These are phyloP conservation scores for Daphoenositta chrysoptera DNA, from an alignment of 2,113 vertebrate species.

Conservation along the genomic window DNA sequence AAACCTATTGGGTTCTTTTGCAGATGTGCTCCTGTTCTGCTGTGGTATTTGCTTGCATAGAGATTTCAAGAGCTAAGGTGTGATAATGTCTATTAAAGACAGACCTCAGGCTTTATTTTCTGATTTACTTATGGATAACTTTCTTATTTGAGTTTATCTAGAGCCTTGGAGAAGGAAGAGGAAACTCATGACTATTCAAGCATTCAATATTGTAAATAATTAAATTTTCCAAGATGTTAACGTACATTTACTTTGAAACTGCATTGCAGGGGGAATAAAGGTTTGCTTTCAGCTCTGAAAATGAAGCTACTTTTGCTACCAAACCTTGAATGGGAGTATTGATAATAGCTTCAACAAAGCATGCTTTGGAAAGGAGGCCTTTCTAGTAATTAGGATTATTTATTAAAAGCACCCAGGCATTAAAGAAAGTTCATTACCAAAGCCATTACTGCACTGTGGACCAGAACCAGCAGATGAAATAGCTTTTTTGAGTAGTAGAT, in stretches of 20 bases:
- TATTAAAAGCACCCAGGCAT: neutral
- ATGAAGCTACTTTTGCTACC: neutral
- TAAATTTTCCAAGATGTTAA: neutral
- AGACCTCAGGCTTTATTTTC: neutral
- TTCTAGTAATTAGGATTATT: neutral
- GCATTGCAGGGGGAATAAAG: neutral
- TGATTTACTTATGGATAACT: neutral
- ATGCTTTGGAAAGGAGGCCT: neutral
- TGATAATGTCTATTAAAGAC: neutral
- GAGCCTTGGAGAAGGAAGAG: neutral
- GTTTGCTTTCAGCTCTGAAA: constrained; percentile 7
- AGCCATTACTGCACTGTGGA: neutral
- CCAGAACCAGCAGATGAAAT: neutral
- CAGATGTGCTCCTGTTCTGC: neutral
- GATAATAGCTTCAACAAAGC: neutral
- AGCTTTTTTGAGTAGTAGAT: neutral
- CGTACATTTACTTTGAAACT: neutral
- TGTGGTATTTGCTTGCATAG: neutral
- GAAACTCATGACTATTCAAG: neutral
- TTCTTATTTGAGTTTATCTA: neutral
- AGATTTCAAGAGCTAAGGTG: neutral
- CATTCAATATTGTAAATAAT: constrained; percentile 3
- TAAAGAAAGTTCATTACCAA: neutral
- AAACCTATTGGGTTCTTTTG: neutral
- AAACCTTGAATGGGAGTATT: neutral